phyloP scores from a whole-genome alignment of 2,888 invertebrate genomes.

The Cheilosia grossa region DNA sequence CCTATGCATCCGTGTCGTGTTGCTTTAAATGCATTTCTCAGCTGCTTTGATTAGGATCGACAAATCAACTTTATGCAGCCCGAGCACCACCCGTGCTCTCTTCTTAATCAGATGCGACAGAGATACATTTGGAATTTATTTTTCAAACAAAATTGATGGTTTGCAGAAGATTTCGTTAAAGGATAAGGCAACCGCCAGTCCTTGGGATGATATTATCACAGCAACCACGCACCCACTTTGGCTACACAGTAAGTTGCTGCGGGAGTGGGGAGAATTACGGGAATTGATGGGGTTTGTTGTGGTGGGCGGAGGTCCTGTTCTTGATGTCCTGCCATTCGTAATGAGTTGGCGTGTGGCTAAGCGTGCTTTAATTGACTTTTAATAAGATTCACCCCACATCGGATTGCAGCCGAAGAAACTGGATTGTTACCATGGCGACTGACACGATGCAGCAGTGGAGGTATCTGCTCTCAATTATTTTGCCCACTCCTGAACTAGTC shows the following conservation, averaged over 20 bases:
- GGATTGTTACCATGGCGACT: constrained; percentile 40
- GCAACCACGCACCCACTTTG: constrained; percentile 4
- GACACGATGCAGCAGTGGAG: not conserved
- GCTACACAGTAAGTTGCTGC: not conserved
- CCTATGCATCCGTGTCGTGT: constrained; percentile 16
- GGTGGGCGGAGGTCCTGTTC: not conserved
- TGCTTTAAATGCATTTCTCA: constrained; percentile 55
- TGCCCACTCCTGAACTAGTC: not conserved
- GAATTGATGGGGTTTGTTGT: constrained; percentile 20
- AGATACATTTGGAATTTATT: constrained; percentile 49
- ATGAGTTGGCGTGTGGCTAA: constrained; percentile 70
- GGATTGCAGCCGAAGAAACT: constrained; percentile 31
- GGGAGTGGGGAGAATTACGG: constrained; percentile 31
- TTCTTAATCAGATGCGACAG: constrained; percentile 42
- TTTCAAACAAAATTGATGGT: constrained; percentile 37
- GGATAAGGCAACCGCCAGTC: not conserved
- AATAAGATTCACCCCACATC: constrained; percentile 56
- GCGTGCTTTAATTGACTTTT: constrained; percentile 73
- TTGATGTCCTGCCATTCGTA: constrained; percentile 42
- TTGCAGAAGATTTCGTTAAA: constrained; percentile 2
- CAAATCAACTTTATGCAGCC: constrained; percentile 33
- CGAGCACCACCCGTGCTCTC: not conserved
- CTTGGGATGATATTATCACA: constrained; percentile 43
- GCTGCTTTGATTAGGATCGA: constrained; percentile 52
- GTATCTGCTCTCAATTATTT: constrained; percentile 42